These are phyloP conservation scores for Limnothrissa miodon DNA, from an alignment of 2,113 vertebrate genomes.

Conservation along the genomic window DNA sequence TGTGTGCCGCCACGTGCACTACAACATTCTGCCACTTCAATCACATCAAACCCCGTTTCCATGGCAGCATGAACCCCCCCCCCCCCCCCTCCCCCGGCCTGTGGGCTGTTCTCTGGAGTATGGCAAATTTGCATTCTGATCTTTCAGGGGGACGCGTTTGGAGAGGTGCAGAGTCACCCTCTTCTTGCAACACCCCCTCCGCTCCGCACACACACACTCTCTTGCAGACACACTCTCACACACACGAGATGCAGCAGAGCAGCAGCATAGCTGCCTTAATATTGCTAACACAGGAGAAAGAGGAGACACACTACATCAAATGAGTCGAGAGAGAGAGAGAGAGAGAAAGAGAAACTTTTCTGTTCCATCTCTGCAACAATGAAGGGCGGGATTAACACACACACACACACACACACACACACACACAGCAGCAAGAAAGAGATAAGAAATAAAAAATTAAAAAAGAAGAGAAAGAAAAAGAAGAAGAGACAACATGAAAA, in stretches of 20 bases:
- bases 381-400: neutral
- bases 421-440: neutral
- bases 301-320: neutral
- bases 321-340: neutral
- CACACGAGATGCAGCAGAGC: neutral
- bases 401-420: neutral
- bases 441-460: neutral
- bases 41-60: conserved; percentile 44
- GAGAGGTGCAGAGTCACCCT: neutral
- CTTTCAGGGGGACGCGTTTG: conserved; percentile 8
- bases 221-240: too few relatives aligned
- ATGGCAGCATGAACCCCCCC: conserved; percentile 40
- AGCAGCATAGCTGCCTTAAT: neutral
- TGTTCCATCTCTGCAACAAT: neutral
- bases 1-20: conserved; percentile 22
- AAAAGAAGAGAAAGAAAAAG: neutral
- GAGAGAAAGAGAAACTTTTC: neutral
- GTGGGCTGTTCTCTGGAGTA: conserved; percentile 28
- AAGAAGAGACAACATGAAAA: too few relatives aligned
- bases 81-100: neutral
- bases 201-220: too few relatives aligned
- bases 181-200: too few relatives aligned
- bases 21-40: conserved; percentile 41
- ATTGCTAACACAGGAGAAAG: neutral
- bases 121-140: conserved; percentile 42